phyloP scores from a whole-genome alignment of 2,797 vertebrate genomes.

The Lepus oiostolus region DNA sequence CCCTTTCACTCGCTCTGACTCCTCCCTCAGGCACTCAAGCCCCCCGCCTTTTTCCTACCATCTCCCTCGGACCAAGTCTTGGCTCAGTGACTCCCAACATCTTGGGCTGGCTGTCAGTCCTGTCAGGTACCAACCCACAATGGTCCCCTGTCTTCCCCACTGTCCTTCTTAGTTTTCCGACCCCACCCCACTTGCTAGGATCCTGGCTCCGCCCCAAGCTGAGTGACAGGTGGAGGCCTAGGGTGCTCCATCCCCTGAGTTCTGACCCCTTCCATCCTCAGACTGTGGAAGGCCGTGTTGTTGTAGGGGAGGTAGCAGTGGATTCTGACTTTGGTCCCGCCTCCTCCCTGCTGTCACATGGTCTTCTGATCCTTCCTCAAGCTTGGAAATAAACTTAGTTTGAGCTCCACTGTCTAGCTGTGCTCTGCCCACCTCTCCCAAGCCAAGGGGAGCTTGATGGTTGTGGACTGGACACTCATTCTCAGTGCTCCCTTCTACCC shows the following conservation, averaged over 20 bases:
- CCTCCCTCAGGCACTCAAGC: not conserved
- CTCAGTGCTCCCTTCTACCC: not conserved
- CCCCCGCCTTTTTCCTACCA: too few species aligned
- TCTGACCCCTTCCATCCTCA: too few species aligned
- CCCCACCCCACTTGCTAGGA: not conserved
- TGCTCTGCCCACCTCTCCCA: too few species aligned
- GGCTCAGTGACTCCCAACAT: too few species aligned
- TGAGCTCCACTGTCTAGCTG: too few species aligned
- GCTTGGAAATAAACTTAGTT: not conserved
- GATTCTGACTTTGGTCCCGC: not conserved
- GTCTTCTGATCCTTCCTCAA: not conserved
- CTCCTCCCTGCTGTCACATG: accelerated
- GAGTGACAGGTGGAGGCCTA: not conserved
- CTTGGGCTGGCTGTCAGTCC: not conserved
- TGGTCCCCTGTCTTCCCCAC: too few species aligned
- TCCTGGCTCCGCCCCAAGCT: not conserved
- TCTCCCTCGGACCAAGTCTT: too few species aligned
- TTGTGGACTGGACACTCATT: not conserved
- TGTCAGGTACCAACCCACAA: too few species aligned
- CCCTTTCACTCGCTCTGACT: not conserved
- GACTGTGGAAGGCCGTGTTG: too few species aligned
- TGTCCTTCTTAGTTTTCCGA: too few species aligned
- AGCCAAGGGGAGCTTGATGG: not conserved
- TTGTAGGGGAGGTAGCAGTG: not conserved
- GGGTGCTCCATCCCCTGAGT: too few species aligned